A percentile compares a stretch with the other conserved stretches of the same genome.
These are phyloP conservation scores for Rutpela maculata DNA, from an alignment of 2,888 invertebrate species.

Conservation along the genomic window DNA sequence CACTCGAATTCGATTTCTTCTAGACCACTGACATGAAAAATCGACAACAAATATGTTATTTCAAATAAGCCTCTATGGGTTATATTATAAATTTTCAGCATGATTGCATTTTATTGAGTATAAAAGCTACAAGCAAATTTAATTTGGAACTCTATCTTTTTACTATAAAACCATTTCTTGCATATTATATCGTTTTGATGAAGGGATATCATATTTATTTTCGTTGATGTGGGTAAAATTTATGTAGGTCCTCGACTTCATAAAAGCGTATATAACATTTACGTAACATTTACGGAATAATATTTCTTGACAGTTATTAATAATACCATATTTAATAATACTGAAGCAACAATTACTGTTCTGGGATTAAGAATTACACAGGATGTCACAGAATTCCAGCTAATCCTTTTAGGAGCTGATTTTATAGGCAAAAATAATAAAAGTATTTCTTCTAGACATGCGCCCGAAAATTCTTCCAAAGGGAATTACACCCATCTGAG, in stretches of 20 bases:
- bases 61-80: neutral
- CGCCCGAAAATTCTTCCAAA: too few relatives aligned
- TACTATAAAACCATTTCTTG: neutral
- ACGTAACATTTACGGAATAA: too few relatives aligned
- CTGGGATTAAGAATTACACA: too few relatives aligned
- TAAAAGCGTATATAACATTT: neutral
- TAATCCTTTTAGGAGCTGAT: too few relatives aligned
- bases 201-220: neutral
- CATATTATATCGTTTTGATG: neutral
- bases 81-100: constrained; percentile 7
- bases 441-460: too few relatives aligned
- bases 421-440: too few relatives aligned
- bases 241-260: neutral
- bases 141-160: neutral
- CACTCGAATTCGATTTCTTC: neutral
- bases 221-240: neutral
- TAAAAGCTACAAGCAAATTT: neutral
- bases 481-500: too few relatives aligned
- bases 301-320: too few relatives aligned
- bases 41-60: constrained; percentile 6
- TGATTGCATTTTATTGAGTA: neutral
- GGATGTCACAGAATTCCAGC: too few relatives aligned
- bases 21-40: neutral
- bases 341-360: too few relatives aligned
- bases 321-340: too few relatives aligned